Evolutionary conservation across 2,888 invertebrate species (phyloP), one percentile per base, ranked within the genome.

Genomic region (Agrochola macilenta): DNA sequence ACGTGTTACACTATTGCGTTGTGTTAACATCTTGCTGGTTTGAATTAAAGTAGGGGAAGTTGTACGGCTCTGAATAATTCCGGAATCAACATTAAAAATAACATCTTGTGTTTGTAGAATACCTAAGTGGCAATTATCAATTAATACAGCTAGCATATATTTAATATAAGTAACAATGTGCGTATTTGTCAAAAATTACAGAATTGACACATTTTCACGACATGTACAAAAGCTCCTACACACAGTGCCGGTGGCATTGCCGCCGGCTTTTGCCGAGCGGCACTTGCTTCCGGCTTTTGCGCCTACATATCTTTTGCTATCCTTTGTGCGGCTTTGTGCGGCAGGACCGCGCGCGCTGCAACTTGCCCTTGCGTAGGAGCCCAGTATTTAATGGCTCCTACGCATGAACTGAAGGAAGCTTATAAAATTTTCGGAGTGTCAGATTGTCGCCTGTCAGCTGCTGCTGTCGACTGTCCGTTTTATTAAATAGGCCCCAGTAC

Each of bases 11-110:
- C 26, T 84, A 58, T 39, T 35, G 30, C 9, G 23, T 4, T 30
- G 49, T 69, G 52, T 61, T 78, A 68, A 83, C 68, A 83, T 57
- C n/a, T 43, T 68, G 57, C 66, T 65, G 14, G 46, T 49, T 58
- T 30, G 26, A 52, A 17, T 57, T 14, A 43, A 5, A 60, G 4
- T 9, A 23, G 8, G 17, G 39, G 5, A 14, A 43, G 20, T 23
- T 52, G 14, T 81, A 17, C 5, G 14, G 39, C 1, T 4, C 14
- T 52, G n/a, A 43, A 73, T 43, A 49, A 49, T 57, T 76, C 11
- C 9, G 26, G 12, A 57, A n/a, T 39, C 11, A 23, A 26, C 46
- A 35, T 69, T 8, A 69, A 39, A 30, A 20, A 35, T 11, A n/a
- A n/a, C 8, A 35, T 35, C 17, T n/a, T n/a, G 43, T 17, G 46